Evolutionary conservation across 2,888 invertebrate species (phyloP).

Genomic region (Therioaphis trifolii): DNA sequence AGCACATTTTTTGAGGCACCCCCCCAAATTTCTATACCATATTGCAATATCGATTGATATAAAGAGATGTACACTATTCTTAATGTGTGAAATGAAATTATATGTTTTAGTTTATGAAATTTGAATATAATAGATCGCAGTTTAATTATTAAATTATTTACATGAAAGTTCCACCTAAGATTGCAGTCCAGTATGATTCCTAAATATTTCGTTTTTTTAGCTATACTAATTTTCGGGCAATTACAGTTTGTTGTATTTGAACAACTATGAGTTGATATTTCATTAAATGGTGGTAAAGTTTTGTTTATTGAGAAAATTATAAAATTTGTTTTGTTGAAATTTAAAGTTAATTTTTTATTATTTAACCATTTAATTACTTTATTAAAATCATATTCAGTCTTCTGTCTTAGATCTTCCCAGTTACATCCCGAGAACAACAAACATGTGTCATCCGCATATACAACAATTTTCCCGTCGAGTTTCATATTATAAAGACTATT

Average conservation of each 20-base stretch:
- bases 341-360: neutral
- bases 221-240: no score
- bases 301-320: slow-evolving; percentile 6
- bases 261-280: neutral
- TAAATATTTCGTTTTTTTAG: no score
- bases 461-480: neutral
- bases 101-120: no score
- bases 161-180: no score
- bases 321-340: neutral
- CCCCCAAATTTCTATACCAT: no score
- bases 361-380: neutral
- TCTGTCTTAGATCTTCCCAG: neutral
- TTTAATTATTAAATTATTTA: no score
- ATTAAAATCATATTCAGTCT: neutral
- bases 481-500: neutral
- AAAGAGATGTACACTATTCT: no score
- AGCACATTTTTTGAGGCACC: no score
- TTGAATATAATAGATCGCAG: no score
- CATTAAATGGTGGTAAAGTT: neutral
- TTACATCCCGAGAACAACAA: neutral
- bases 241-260: neutral
- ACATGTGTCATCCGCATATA: neutral
- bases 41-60: no score
- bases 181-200: no score
- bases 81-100: no score